Percentiles rank a stretch among this genome's conserved stretches.
Conservation (phyloP, 2,888 invertebrate species). For the Lydus trimaculatus region DNA sequence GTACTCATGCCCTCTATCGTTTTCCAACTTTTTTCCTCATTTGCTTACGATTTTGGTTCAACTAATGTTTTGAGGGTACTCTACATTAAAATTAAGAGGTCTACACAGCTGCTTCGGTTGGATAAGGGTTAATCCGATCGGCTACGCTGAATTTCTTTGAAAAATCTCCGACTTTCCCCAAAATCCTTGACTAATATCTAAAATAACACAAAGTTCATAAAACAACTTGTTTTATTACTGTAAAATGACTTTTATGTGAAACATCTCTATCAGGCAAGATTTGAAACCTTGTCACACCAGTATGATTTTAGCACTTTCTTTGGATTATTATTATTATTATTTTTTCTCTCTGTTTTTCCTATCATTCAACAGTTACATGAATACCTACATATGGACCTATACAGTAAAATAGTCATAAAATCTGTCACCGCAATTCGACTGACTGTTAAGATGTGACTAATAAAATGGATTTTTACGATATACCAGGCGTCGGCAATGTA, state of each 20-base stretch:
- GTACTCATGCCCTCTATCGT: no score
- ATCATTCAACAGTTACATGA: constrained; percentile 6
- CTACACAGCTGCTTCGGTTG: no score
- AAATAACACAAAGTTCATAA: not conserved
- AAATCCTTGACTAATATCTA: not conserved
- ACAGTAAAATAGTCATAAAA: constrained; percentile 42
- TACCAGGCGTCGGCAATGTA: constrained; percentile 45
- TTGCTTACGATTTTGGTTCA: no score
- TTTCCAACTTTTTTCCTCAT: no score
- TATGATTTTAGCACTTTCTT: not conserved
- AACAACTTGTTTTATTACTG: not conserved
- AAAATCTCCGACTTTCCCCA: not conserved
- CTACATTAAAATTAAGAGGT: no score
- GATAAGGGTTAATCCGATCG: no score
- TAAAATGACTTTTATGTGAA: not conserved
- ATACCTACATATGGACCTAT: constrained; percentile 25
- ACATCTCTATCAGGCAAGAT: not conserved
- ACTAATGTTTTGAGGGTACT: no score
- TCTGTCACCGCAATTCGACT: constrained; percentile 45
- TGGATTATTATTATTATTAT: no score
- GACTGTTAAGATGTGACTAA: constrained; percentile 43
- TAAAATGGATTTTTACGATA: constrained; percentile 50
- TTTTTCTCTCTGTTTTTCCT: not conserved
- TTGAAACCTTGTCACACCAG: not conserved
- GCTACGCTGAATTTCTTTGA: no score